Evolutionary conservation across 2,113 vertebrate species (phyloP).

Genomic region (Blennius ocellaris): DNA sequence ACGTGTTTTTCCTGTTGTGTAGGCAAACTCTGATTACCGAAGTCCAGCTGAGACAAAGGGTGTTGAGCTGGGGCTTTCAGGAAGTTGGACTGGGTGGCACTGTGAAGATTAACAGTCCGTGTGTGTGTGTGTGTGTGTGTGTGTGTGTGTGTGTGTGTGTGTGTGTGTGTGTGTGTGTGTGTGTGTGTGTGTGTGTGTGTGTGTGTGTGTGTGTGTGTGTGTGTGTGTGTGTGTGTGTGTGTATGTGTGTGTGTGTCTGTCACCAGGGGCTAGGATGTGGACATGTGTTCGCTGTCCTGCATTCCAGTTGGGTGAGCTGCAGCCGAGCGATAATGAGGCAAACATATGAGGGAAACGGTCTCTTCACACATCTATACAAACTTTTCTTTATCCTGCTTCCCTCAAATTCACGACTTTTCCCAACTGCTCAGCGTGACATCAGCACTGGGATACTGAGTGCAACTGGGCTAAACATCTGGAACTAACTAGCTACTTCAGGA

Average conservation of each 20-base stretch:
- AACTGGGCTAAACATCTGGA: slow-evolving; percentile 45
- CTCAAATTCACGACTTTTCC: neutral
- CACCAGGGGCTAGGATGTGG: slow-evolving; percentile 43
- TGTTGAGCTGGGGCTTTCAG: slow-evolving; percentile 23
- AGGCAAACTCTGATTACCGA: slow-evolving; percentile 44
- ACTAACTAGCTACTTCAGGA: neutral
- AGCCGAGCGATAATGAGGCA: slow-evolving; percentile 51
- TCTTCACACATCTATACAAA: slow-evolving; percentile 38
- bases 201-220: too few species aligned
- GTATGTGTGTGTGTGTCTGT: slow-evolving; percentile 16
- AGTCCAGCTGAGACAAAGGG: slow-evolving; percentile 13
- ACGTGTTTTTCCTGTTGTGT: neutral
- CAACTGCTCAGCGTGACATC: neutral
- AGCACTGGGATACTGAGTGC: slow-evolving; percentile 4
- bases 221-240: too few species aligned
- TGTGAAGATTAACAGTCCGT: slow-evolving; percentile 34
- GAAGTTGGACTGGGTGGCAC: slow-evolving; percentile 37
- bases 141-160: slow-evolving; percentile 14
- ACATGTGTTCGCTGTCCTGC: slow-evolving; percentile 59
- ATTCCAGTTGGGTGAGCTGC: slow-evolving; percentile 66
- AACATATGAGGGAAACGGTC: slow-evolving; percentile 55
- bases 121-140: too few species aligned
- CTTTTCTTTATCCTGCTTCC: neutral
- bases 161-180: slow-evolving; percentile 29
- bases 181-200: too few species aligned